Percentiles rank a stretch among this genome's conserved stretches.
Evolutionary conservation across 23 tunicate genomes (phyloP).

Genomic region (Halocynthia aurantium): DNA sequence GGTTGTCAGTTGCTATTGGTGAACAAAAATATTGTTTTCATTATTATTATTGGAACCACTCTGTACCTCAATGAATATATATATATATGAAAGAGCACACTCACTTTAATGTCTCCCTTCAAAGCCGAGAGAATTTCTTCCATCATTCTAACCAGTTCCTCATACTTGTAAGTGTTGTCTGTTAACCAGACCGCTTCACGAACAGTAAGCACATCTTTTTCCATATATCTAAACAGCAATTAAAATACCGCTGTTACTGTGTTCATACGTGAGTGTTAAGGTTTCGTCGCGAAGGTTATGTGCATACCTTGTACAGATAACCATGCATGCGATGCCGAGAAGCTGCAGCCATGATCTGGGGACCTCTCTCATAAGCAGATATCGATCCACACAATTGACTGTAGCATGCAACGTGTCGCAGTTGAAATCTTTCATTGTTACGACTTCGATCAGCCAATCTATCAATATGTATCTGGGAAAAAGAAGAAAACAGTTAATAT

Average conservation of each 20-base stretch:
- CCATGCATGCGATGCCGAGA: conserved; percentile 23
- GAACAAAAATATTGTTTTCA: no score
- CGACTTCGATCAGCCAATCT: conserved; percentile 23
- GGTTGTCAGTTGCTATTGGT: no score
- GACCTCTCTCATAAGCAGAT: neutral
- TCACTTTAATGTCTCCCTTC: conserved; percentile 14
- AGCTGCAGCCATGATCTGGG: conserved; percentile 1
- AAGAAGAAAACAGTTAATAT: no score
- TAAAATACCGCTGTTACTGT: neutral
- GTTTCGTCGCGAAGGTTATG: no score
- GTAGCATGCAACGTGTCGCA: neutral
- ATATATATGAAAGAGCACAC: neutral
- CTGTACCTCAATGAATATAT: no score
- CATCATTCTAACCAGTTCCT: conserved; percentile 8
- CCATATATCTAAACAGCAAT: conserved; percentile 1
- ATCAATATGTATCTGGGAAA: neutral
- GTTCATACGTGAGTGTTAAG: neutral
- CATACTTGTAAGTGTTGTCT: neutral
- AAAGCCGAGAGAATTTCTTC: conserved; percentile 16
- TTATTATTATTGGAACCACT: no score
- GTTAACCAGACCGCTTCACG: conserved; percentile 18
- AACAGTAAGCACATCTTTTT: conserved; percentile 16
- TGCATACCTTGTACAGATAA: conserved; percentile 15
- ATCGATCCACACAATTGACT: conserved; percentile 15
- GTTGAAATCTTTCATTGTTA: conserved; percentile 14